Evolutionary conservation across 2,797 vertebrate genomes (phyloP).

Genomic region (Darevskia nairensis): DNA sequence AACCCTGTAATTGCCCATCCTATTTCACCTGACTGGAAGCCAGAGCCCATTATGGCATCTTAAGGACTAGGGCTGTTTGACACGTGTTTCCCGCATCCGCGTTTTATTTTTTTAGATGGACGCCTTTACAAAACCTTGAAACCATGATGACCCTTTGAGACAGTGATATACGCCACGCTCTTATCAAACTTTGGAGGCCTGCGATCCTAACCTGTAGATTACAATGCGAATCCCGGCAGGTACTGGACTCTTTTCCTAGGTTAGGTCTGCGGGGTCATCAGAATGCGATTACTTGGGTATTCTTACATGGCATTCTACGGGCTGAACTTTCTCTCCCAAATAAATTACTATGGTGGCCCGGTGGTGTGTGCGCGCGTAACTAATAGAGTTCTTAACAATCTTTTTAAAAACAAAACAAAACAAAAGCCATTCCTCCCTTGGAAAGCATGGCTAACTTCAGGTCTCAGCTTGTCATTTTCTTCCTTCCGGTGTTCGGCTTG

Average conservation of each 20-base stretch:
- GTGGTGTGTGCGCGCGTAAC: neutral
- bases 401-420: neutral
- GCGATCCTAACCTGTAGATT: neutral
- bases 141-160: neutral
- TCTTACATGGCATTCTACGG: neutral
- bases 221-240: neutral
- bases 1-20: no score
- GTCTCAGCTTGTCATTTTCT: neutral
- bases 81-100: neutral
- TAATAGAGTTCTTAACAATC: neutral
- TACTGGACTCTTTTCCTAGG: neutral
- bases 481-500: neutral
- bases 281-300: neutral
- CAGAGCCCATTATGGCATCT: neutral
- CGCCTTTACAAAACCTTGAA: neutral
- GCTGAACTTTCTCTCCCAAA: neutral
- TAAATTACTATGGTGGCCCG: neutral
- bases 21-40: neutral
- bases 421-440: fast-evolving
- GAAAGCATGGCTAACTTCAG: neutral
- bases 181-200: neutral
- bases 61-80: no score
- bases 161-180: neutral
- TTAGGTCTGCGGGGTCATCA: neutral
- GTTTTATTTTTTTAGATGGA: neutral